Conservation (phyloP, 2,113 vertebrate genomes). For the Anoplopoma fimbria region DNA sequence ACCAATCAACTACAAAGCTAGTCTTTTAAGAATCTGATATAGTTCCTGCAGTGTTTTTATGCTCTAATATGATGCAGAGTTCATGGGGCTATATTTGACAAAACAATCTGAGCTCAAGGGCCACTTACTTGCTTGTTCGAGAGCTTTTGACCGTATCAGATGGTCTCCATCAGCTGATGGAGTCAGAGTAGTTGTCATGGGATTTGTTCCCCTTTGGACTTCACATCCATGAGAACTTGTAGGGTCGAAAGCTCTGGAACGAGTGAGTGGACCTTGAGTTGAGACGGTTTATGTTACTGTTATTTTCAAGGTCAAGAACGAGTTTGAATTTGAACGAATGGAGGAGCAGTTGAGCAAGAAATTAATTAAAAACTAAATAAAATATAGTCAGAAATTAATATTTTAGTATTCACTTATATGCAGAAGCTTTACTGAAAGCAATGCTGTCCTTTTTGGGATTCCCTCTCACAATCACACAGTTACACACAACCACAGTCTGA, state of each 20-base stretch:
- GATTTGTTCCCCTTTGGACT: background rate
- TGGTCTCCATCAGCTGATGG: background rate
- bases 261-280: background rate
- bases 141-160: background rate
- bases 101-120: background rate
- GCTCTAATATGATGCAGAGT: too few relatives aligned
- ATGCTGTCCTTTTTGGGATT: too few relatives aligned
- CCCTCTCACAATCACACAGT: background rate
- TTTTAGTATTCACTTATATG: background rate
- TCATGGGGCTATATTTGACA: too few relatives aligned
- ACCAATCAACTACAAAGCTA: too few relatives aligned
- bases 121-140: background rate
- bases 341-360: too few relatives aligned
- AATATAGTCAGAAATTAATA: background rate
- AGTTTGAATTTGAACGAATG: too few relatives aligned
- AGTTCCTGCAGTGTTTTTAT: too few relatives aligned
- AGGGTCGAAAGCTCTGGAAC: background rate
- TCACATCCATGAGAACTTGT: background rate
- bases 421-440: background rate
- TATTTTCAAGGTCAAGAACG: too few relatives aligned
- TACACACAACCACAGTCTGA: background rate
- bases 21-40: too few relatives aligned
- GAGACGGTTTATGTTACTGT: background rate
- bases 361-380: too few relatives aligned
- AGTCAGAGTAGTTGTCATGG: background rate